These are phyloP conservation scores for Microtus richardsoni DNA, from an alignment of 2,113 vertebrate species.

Conservation along the genomic window DNA sequence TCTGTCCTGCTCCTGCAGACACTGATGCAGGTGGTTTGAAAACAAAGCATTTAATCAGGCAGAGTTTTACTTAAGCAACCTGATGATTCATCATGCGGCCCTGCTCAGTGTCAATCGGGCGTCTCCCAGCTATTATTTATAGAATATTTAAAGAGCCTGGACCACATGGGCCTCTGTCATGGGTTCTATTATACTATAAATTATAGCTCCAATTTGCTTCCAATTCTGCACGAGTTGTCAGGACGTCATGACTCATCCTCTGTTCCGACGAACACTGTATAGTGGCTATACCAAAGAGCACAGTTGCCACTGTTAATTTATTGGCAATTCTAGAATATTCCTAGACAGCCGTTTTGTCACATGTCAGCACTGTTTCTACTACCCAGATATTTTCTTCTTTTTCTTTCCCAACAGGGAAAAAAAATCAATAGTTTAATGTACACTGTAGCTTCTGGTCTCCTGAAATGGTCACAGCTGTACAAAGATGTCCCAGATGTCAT, in stretches of 20 bases:
- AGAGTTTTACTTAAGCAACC: conserved; percentile 86
- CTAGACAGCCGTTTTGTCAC: conserved; percentile 56
- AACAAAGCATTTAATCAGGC: conserved; percentile 87
- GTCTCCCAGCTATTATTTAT: conserved; percentile 85
- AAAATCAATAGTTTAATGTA: neutral
- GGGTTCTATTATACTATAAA: conserved; percentile 85
- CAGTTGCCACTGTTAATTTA: conserved; percentile 67
- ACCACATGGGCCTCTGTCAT: conserved; percentile 82
- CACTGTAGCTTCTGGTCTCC: neutral
- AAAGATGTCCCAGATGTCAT: neutral
- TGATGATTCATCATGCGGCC: conserved; percentile 86
- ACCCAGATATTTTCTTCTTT: neutral
- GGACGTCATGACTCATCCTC: conserved; percentile 78
- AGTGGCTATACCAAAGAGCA: conserved; percentile 64
- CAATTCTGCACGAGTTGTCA: conserved; percentile 80
- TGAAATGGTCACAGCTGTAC: neutral
- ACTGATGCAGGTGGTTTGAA: conserved; percentile 85
- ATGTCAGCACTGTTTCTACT: conserved; percentile 26
- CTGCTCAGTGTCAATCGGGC: conserved; percentile 82
- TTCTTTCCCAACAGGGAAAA: neutral
- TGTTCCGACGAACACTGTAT: conserved; percentile 76
- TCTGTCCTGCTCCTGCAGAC: conserved; percentile 83
- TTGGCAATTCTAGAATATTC: conserved; percentile 61
- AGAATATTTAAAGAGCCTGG: conserved; percentile 85
- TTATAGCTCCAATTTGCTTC: conserved; percentile 85